phyloP scores from a whole-genome alignment of 2,113 vertebrate genomes.

The Sander vitreus region DNA sequence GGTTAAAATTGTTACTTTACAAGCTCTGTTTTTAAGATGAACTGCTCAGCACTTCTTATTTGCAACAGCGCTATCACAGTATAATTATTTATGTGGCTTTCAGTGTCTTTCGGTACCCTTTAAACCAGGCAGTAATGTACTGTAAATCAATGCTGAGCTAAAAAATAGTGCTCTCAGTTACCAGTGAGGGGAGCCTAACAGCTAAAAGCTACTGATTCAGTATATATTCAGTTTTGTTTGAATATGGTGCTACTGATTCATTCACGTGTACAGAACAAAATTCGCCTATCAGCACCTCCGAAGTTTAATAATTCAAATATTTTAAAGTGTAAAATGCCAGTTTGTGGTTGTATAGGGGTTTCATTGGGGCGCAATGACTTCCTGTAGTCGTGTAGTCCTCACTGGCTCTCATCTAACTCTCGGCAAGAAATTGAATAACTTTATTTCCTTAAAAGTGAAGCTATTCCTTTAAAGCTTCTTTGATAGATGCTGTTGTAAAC shows the following conservation, averaged over 20 bases:
- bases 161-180: neutral
- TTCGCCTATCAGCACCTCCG: neutral
- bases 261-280: neutral
- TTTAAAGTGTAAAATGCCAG: neutral
- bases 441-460: neutral
- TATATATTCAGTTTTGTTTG: neutral
- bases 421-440: neutral
- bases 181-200: constrained; percentile 7
- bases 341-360: neutral
- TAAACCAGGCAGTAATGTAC: neutral
- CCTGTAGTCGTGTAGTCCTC: neutral
- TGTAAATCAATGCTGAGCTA: neutral
- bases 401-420: neutral
- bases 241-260: neutral
- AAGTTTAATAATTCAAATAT: neutral
- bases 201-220: neutral
- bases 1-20: neutral
- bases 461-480: neutral
- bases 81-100: neutral
- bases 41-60: too few species aligned
- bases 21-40: too few species aligned
- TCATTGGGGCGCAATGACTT: neutral
- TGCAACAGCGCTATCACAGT: neutral
- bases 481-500: neutral
- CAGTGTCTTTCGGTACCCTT: neutral